These are phyloP conservation scores for Palythoa heliodiscus DNA, from an alignment of 92 coral and sea anemone species.

Conservation along the genomic window DNA sequence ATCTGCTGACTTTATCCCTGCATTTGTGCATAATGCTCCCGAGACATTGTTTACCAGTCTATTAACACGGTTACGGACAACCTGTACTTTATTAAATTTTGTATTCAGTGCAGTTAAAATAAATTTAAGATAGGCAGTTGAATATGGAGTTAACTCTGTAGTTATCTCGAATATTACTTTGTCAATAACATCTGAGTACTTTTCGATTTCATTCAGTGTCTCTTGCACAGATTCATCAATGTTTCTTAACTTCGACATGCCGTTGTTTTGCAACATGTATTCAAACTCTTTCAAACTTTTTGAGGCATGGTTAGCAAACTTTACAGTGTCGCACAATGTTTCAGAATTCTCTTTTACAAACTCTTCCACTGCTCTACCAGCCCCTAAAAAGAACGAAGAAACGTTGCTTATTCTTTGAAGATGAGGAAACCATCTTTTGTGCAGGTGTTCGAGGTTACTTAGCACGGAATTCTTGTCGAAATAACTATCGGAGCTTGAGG, in stretches of 20 bases:
- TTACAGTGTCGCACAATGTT: conserved; percentile 57
- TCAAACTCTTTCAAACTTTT: conserved; percentile 56
- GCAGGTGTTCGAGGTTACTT: conserved; percentile 12
- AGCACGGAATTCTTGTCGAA: conserved; percentile 4
- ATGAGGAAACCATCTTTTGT: conserved; percentile 34
- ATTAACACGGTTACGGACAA: conserved; percentile 55
- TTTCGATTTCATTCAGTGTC: conserved; percentile 40
- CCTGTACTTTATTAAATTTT: conserved; percentile 26
- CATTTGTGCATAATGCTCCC: conserved; percentile 57
- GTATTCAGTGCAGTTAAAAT: conserved; percentile 22
- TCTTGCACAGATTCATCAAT: conserved; percentile 41
- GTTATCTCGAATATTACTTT: background rate
- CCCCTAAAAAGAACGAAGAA: conserved; percentile 57
- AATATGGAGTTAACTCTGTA: conserved; percentile 49
- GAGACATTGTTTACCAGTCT: conserved; percentile 52
- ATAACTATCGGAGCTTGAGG: background rate
- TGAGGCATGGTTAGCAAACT: conserved; percentile 55
- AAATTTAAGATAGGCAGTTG: conserved; percentile 54
- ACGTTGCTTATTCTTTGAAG: conserved; percentile 41
- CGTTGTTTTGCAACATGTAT: conserved; percentile 54
- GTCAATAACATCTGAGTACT: conserved; percentile 51
- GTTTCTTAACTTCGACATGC: conserved; percentile 43
- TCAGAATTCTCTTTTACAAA: conserved; percentile 54
- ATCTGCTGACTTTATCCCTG: conserved; percentile 64
- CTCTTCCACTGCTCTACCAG: conserved; percentile 55